A percentile compares a stretch with the other conserved stretches of the same genome.
Evolutionary conservation across 2,797 vertebrate genomes (phyloP).

Genomic region (Choloepus didactylus): DNA sequence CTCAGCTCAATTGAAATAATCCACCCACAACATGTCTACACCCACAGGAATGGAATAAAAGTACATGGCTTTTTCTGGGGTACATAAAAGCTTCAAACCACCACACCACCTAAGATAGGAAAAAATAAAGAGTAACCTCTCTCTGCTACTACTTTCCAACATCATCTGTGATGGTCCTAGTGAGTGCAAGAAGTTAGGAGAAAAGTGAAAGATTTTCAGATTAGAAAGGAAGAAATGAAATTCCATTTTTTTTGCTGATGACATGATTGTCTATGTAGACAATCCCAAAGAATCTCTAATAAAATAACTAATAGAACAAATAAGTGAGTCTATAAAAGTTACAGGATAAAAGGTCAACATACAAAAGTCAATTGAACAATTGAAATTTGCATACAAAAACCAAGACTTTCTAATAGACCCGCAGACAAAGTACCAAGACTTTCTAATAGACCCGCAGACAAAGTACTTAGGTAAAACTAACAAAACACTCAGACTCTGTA

Average conservation of each 20-base stretch:
- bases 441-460: neutral
- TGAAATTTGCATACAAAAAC: neutral
- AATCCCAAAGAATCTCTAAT: too few relatives aligned
- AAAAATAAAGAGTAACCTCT: neutral
- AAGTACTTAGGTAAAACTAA: too few relatives aligned
- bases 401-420: neutral
- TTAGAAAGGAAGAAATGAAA: neutral
- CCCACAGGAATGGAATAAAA: too few relatives aligned
- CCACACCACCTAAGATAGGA: neutral
- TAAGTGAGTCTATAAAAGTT: too few relatives aligned
- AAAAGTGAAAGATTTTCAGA: neutral
- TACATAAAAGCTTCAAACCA: too few relatives aligned
- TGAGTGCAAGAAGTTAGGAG: neutral
- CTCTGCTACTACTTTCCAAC: neutral
- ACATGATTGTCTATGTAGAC: too few relatives aligned
- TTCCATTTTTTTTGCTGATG: neutral
- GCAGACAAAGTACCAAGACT: too few relatives aligned
- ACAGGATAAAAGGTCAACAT: too few relatives aligned
- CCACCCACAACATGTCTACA: too few relatives aligned
- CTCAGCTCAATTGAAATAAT: too few relatives aligned
- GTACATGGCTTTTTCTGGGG: too few relatives aligned
- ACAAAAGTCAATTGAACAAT: neutral
- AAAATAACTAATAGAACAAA: too few relatives aligned
- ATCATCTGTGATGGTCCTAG: neutral
- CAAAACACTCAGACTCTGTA: neutral